These are phyloP conservation scores for Amblyornis subalaris DNA, from an alignment of 2,113 vertebrate genomes.

Conservation along the genomic window DNA sequence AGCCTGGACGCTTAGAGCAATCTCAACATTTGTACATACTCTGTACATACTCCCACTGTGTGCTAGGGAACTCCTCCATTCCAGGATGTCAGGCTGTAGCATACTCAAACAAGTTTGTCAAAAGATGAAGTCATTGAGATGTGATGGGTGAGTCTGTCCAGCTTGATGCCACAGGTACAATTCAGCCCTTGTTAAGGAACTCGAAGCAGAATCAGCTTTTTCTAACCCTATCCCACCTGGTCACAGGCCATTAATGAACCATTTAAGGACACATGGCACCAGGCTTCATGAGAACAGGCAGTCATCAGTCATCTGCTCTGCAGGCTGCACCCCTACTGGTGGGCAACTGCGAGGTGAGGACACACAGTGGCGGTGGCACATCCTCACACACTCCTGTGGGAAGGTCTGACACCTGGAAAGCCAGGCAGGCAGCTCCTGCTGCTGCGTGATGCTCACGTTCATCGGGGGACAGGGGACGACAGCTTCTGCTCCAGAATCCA, in stretches of 20 bases:
- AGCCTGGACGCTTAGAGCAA: neutral
- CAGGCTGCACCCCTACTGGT: neutral
- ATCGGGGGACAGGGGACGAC: rapidly evolving
- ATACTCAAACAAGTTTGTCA: neutral
- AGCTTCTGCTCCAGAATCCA: neutral
- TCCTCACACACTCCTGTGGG: neutral
- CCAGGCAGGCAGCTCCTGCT: neutral
- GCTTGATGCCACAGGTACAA: neutral
- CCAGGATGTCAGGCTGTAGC: neutral
- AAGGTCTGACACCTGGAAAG: neutral
- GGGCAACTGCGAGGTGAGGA: neutral
- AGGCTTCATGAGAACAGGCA: neutral
- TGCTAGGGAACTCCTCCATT: neutral
- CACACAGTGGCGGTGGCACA: neutral
- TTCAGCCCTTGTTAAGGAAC: neutral
- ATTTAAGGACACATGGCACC: neutral
- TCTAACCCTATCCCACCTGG: neutral
- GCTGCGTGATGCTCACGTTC: neutral
- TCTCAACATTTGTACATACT: neutral
- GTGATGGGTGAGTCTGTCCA: neutral
- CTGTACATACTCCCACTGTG: neutral
- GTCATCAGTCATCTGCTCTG: neutral
- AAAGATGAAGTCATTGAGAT: neutral
- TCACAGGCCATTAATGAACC: neutral
- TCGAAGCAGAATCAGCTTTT: neutral